Percentiles rank a stretch among this genome's conserved stretches.
These are phyloP conservation scores for Ptilorrhoa leucosticta DNA, from an alignment of 2,113 vertebrate genomes.

Conservation along the genomic window DNA sequence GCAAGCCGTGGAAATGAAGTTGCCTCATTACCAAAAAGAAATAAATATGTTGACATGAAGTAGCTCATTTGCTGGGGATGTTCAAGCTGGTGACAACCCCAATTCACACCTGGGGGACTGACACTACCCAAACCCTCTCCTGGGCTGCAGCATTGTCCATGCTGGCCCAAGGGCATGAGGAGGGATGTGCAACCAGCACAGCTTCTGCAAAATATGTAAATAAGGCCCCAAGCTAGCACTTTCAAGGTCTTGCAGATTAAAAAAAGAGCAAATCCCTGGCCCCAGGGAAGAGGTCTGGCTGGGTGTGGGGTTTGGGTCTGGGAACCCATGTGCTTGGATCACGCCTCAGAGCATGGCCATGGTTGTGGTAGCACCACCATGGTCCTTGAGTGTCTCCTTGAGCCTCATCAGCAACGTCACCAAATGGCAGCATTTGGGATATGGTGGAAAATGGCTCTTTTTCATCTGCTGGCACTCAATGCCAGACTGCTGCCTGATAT, in stretches of 20 bases:
- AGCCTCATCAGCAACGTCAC: accelerated
- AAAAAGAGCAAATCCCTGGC: background rate
- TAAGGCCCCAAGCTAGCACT: background rate
- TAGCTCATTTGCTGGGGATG: background rate
- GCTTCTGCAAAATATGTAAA: background rate
- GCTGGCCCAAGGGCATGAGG: background rate
- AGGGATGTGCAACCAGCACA: background rate
- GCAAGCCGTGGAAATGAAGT: background rate
- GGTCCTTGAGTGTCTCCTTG: background rate
- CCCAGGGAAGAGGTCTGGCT: background rate
- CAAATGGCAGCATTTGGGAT: background rate
- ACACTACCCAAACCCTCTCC: background rate
- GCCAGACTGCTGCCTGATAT: background rate
- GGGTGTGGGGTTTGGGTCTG: background rate
- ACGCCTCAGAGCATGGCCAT: accelerated
- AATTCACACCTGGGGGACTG: background rate
- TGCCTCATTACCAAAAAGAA: background rate
- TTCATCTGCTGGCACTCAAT: background rate
- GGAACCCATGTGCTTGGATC: accelerated
- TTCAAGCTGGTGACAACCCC: background rate
- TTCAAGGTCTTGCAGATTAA: background rate
- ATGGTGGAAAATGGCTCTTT: background rate
- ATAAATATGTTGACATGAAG: background rate
- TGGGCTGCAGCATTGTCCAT: accelerated
- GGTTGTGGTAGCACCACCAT: background rate